Percentiles rank a stretch among this genome's conserved stretches.
Evolutionary conservation across 2,113 vertebrate genomes (phyloP).

Genomic region (Columbina picui): DNA sequence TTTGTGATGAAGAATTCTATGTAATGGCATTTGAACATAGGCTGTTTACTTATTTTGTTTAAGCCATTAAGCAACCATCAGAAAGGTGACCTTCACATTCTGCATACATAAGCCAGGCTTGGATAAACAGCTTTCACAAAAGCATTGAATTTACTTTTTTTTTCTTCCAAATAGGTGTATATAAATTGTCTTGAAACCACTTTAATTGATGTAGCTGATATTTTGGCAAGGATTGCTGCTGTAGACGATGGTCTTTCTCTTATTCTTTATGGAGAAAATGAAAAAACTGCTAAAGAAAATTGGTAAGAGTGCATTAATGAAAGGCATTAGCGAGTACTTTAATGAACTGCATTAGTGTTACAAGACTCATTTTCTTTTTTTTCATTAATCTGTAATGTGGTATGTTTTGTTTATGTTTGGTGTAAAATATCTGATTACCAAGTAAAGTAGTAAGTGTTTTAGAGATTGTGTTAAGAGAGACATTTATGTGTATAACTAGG

Average conservation of each 20-base stretch:
- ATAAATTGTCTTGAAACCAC: slow-evolving; percentile 81
- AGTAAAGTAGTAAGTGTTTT: neutral
- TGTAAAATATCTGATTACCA: neutral
- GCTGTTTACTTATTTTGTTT: neutral
- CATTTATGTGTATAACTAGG: neutral
- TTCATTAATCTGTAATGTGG: neutral
- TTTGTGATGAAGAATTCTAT: neutral
- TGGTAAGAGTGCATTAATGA: slow-evolving; percentile 75
- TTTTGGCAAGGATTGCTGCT: slow-evolving; percentile 88
- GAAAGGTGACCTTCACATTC: neutral
- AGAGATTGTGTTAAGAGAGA: neutral
- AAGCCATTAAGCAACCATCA: neutral
- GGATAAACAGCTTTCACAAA: neutral
- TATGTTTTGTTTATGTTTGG: neutral
- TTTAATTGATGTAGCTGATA: slow-evolving; percentile 86
- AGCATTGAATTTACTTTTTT: neutral
- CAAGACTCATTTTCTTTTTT: neutral
- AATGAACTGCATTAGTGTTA: neutral
- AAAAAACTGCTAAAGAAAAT: slow-evolving; percentile 67
- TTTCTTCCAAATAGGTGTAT: slow-evolving; percentile 69
- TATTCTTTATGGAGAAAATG: slow-evolving; percentile 86
- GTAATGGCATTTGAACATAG: neutral
- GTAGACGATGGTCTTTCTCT: slow-evolving; percentile 86
- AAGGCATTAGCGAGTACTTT: neutral
- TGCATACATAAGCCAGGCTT: neutral